Percentiles rank a stretch among this genome's conserved stretches.
Conservation (phyloP, 2,888 invertebrate species). For the Protodeltote pygarga region DNA sequence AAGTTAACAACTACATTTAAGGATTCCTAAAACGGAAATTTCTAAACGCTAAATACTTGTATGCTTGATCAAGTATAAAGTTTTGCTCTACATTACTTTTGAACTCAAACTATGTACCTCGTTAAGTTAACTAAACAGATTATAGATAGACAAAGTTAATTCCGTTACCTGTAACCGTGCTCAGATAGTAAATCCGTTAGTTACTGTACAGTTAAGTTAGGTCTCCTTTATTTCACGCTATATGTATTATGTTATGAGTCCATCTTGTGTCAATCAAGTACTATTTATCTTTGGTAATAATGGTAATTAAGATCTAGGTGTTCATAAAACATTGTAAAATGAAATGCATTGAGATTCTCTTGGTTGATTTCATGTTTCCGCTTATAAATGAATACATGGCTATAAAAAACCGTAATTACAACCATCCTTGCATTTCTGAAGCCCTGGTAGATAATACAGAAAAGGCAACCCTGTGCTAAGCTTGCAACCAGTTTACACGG, state of each 20-base stretch:
- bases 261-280: conserved; percentile 28
- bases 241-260: conserved; percentile 30
- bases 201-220: conserved; percentile 19
- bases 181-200: conserved; percentile 30
- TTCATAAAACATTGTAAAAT: background rate
- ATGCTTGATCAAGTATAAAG: background rate
- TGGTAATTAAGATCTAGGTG: conserved; percentile 9
- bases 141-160: conserved; percentile 20
- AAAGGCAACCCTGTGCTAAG: conserved; percentile 59
- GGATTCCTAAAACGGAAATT: no score
- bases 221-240: conserved; percentile 23
- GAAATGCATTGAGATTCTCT: background rate
- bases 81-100: conserved; percentile 8
- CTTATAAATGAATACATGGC: conserved; percentile 26
- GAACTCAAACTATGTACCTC: conserved; percentile 16
- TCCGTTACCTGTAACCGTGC: conserved; percentile 29
- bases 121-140: conserved; percentile 31
- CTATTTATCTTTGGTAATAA: conserved; percentile 15
- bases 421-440: conserved; percentile 22
- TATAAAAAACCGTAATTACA: conserved; percentile 35
- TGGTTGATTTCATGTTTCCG: conserved; percentile 13
- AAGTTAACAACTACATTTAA: no score
- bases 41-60: background rate
- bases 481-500: conserved; percentile 74
- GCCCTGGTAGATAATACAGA: conserved; percentile 39